Evolutionary conservation across 1,140 invertebrate species (phyloP).

Genomic region (Hydropsyche tenuis): DNA sequence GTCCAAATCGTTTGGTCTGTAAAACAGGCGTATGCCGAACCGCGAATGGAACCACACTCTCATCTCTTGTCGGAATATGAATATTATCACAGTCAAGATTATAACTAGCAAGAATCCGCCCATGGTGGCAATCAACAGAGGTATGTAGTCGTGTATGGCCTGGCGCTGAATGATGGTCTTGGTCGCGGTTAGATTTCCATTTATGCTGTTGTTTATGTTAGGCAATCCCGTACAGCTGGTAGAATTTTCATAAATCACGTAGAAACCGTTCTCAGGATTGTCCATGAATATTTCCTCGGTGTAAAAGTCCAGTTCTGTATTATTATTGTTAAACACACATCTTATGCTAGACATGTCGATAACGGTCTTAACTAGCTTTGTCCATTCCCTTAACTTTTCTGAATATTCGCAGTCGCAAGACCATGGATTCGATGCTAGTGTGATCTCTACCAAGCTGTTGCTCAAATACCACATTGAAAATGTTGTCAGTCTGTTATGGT

Average conservation of each 20-base stretch:
- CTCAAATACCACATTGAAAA: constrained; percentile 81
- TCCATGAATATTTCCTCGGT: constrained; percentile 65
- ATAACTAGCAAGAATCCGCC: constrained; percentile 74
- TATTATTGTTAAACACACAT: constrained; percentile 67
- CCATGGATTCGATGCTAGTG: constrained; percentile 83
- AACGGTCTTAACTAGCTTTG: constrained; percentile 69
- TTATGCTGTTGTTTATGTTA: constrained; percentile 72
- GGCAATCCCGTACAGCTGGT: constrained; percentile 67
- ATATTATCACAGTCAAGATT: constrained; percentile 73
- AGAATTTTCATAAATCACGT: constrained; percentile 63
- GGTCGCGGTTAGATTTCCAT: constrained; percentile 70
- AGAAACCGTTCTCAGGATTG: constrained; percentile 65
- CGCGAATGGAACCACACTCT: constrained; percentile 89
- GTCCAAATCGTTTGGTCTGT: constrained; percentile 74
- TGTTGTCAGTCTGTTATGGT: constrained; percentile 77
- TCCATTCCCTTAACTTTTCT: constrained; percentile 80
- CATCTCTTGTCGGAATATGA: constrained; percentile 86
- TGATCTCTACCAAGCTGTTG: constrained; percentile 70
- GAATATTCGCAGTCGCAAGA: constrained; percentile 86
- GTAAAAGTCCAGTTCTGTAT: constrained; percentile 64
- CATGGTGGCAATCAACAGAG: constrained; percentile 76
- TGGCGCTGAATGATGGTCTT: constrained; percentile 76
- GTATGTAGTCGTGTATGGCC: constrained; percentile 79
- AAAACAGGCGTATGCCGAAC: constrained; percentile 84
- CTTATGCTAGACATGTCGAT: constrained; percentile 68